phyloP scores from a whole-genome alignment of 37 sponge, comb jelly and placozoan genomes.

The Theonella swinhoei region DNA sequence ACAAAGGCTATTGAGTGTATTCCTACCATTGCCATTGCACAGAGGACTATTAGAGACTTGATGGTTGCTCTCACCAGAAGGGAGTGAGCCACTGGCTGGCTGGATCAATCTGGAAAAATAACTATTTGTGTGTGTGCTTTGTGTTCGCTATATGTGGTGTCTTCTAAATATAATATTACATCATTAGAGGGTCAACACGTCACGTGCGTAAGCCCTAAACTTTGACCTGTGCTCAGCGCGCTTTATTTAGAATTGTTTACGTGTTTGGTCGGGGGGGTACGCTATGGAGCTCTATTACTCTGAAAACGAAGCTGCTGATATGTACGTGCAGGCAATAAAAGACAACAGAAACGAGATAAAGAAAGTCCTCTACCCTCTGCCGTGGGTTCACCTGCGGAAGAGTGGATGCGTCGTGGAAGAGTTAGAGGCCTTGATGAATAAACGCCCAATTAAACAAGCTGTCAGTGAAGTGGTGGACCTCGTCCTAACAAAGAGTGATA shows the following conservation, averaged over 20 bases:
- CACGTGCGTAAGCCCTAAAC: too few relatives aligned
- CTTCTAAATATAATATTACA: too few relatives aligned
- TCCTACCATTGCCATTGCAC: conserved; percentile 13
- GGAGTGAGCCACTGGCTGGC: background rate
- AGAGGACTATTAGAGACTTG: conserved; percentile 6
- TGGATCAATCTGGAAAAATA: background rate
- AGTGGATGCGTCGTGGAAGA: background rate
- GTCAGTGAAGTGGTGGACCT: background rate
- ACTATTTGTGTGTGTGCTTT: too few relatives aligned
- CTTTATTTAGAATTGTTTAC: too few relatives aligned
- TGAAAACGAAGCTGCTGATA: background rate
- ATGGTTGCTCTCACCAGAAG: conserved; percentile 24
- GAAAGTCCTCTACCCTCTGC: background rate
- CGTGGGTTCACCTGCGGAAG: background rate
- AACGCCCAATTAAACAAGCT: too few relatives aligned
- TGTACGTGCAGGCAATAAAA: background rate
- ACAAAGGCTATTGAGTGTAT: conserved; percentile 29
- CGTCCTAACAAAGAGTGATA: background rate
- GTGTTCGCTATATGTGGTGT: too few relatives aligned
- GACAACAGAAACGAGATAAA: background rate
- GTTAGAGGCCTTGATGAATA: too few relatives aligned
- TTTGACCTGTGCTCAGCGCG: too few relatives aligned
- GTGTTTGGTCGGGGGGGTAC: too few relatives aligned
- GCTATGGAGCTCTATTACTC: too few relatives aligned
- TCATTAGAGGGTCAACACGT: too few relatives aligned